Percentiles rank a stretch among this genome's conserved stretches.
These are phyloP conservation scores for Spodoptera exigua DNA, from an alignment of 2,888 invertebrate species.

Conservation along the genomic window DNA sequence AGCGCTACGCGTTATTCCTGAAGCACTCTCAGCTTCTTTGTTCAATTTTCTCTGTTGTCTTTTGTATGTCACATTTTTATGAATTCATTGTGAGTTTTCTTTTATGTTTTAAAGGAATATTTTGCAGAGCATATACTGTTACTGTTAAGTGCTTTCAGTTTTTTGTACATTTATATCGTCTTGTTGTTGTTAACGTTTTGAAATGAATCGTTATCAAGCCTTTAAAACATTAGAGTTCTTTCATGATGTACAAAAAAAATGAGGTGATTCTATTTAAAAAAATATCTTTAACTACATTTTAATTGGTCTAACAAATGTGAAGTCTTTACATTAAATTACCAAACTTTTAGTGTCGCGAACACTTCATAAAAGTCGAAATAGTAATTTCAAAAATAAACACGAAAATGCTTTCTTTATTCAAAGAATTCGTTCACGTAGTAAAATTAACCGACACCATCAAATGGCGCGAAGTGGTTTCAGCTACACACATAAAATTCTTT, in stretches of 20 bases:
- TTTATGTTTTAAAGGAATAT: constrained; percentile 5
- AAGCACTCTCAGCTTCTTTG: constrained; percentile 18
- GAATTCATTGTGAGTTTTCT: constrained; percentile 14
- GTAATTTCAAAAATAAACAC: constrained; percentile 30
- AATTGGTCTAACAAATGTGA: too few relatives aligned
- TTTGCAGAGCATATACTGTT: background rate
- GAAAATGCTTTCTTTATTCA: constrained; percentile 25
- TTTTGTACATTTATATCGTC: background rate
- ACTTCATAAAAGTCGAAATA: constrained; percentile 2
- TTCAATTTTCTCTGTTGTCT: constrained; percentile 15
- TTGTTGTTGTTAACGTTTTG: too few relatives aligned
- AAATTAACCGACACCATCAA: constrained; percentile 42
- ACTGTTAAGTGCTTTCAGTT: constrained; percentile 4
- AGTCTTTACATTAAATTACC: too few relatives aligned
- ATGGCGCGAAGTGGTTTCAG: constrained; percentile 45
- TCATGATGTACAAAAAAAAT: too few relatives aligned
- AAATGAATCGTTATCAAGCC: too few relatives aligned
- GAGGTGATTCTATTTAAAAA: background rate
- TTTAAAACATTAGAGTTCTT: too few relatives aligned
- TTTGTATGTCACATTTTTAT: constrained; percentile 17
- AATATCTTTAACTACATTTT: too few relatives aligned
- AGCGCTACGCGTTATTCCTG: constrained; percentile 8
- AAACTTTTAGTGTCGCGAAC: background rate
- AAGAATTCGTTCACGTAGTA: constrained; percentile 46
- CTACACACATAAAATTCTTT: constrained; percentile 41